Percentiles rank a stretch among this genome's conserved stretches.
These are phyloP conservation scores for Hypsopygia costalis DNA, from an alignment of 2,888 invertebrate species.

Conservation along the genomic window DNA sequence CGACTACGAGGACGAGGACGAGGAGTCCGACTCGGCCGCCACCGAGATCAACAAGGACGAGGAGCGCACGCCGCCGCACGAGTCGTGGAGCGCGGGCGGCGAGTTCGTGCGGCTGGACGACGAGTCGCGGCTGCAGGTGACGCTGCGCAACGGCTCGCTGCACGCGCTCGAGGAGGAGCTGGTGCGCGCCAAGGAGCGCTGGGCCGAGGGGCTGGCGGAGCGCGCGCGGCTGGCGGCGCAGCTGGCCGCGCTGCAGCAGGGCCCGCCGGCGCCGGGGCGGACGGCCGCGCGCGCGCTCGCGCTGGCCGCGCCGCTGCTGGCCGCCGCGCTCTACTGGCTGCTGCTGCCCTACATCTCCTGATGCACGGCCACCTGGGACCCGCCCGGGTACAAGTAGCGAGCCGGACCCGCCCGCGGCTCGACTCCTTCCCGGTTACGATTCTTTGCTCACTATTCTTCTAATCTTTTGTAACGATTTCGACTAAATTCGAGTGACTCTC, in stretches of 20 bases:
- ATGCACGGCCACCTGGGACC: constrained; percentile 81
- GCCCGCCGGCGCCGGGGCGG: constrained; percentile 77
- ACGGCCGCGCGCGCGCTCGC: constrained; percentile 80
- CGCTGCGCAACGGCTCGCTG: constrained; percentile 75
- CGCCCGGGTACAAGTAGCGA: constrained; percentile 68
- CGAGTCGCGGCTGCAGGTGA: constrained; percentile 46
- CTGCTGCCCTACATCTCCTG: constrained; percentile 82
- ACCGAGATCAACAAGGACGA: constrained; percentile 53
- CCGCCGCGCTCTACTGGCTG: constrained; percentile 81
- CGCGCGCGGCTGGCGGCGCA: constrained; percentile 78
- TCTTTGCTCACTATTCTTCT: constrained; percentile 34
- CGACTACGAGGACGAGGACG: constrained; percentile 66
- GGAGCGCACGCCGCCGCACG: constrained; percentile 9
- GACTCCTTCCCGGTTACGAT: constrained; percentile 11
- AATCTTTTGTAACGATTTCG: constrained; percentile 20
- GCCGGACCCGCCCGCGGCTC: constrained; percentile 17
- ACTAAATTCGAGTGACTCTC: constrained; percentile 16
- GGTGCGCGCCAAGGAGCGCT: constrained; percentile 86
- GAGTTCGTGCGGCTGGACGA: constrained; percentile 53
- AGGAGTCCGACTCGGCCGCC: constrained; percentile 59
- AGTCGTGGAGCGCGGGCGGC: constrained; percentile 17
- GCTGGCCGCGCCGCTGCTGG: constrained; percentile 79
- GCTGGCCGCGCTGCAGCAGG: constrained; percentile 75
- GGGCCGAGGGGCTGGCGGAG: constrained; percentile 83
- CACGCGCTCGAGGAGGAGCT: constrained; percentile 86